phyloP scores from a whole-genome alignment of 92 coral and sea anemone species.

The Epizoanthus rinbou region DNA sequence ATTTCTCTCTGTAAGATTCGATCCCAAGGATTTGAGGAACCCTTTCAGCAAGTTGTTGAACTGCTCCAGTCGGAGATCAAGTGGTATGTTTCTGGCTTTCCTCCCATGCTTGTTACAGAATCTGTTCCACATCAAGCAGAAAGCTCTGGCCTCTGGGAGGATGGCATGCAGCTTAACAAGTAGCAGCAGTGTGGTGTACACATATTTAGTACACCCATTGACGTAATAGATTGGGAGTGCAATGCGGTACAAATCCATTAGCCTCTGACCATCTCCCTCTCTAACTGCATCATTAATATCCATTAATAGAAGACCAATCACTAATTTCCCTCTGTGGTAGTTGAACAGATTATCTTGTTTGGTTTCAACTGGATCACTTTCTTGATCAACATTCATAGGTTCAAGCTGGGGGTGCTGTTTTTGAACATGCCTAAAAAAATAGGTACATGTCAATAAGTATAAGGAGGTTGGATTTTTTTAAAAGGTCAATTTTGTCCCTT shows the following conservation, averaged over 20 bases:
- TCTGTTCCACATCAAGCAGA: constrained; percentile 39
- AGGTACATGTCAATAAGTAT: no score
- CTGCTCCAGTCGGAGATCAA: constrained; percentile 56
- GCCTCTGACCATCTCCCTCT: constrained; percentile 63
- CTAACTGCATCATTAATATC: constrained; percentile 51
- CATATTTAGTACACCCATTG: constrained; percentile 49
- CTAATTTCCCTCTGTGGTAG: constrained; percentile 58
- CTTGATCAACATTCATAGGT: constrained; percentile 27
- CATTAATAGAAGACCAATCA: constrained; percentile 48
- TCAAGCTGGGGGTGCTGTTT: constrained; percentile 43
- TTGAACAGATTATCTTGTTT: constrained; percentile 48
- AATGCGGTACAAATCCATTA: constrained; percentile 46
- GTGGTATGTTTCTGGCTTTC: constrained; percentile 49
- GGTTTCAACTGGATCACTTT: constrained; percentile 14
- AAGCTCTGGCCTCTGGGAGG: constrained; percentile 49
- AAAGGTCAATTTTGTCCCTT: no score
- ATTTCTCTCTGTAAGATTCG: constrained; percentile 50
- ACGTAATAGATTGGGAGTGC: constrained; percentile 51
- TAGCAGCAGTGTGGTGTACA: constrained; percentile 44
- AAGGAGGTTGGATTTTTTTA: no score
- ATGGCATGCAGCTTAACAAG: constrained; percentile 48
- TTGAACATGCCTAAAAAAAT: constrained; percentile 45
- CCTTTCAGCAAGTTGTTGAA: constrained; percentile 52
- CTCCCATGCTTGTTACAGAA: constrained; percentile 49
- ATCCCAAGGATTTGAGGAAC: constrained; percentile 47